A percentile compares a stretch with the other conserved stretches of the same genome.
Evolutionary conservation across 37 sponge, comb jelly and placozoan genomes (phyloP).

Genomic region (Cladorhizidae sp.): DNA sequence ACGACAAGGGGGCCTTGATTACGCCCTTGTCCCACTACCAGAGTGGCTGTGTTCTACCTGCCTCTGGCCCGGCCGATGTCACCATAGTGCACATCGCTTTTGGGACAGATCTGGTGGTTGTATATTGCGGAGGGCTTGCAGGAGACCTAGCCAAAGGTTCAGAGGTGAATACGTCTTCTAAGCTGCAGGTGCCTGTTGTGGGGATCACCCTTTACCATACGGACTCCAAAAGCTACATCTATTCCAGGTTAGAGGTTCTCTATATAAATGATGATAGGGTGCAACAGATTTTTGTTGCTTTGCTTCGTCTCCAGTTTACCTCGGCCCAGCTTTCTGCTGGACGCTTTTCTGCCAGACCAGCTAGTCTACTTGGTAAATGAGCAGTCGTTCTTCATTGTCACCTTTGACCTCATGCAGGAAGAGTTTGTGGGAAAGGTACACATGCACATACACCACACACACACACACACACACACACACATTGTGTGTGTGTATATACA

Average conservation of each 20-base stretch:
- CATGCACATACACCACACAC: no score
- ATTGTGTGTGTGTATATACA: no score
- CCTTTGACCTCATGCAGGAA: conserved; percentile 51
- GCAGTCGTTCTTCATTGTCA: conserved; percentile 24
- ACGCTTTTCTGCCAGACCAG: conserved; percentile 17
- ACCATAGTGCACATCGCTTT: conserved; percentile 3
- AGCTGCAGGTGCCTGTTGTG: neutral
- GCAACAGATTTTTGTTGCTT: no score
- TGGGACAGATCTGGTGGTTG: conserved; percentile 41
- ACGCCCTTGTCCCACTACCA: neutral
- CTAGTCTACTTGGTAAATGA: conserved; percentile 31
- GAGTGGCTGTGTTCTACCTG: conserved; percentile 28
- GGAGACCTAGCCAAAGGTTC: neutral
- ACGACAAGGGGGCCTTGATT: neutral
- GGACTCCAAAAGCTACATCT: conserved; percentile 10
- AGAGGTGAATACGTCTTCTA: neutral
- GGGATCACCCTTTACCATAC: conserved; percentile 33
- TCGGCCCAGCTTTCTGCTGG: conserved; percentile 46
- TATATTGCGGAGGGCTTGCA: conserved; percentile 7
- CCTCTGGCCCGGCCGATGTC: neutral
- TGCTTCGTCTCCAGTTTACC: conserved; percentile 18
- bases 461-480: no score
- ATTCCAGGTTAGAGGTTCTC: conserved; percentile 12
- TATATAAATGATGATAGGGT: no score
- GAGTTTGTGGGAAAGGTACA: conserved; percentile 64